phyloP scores from a whole-genome alignment of 2,797 vertebrate genomes.

The Ceryle rudis region DNA sequence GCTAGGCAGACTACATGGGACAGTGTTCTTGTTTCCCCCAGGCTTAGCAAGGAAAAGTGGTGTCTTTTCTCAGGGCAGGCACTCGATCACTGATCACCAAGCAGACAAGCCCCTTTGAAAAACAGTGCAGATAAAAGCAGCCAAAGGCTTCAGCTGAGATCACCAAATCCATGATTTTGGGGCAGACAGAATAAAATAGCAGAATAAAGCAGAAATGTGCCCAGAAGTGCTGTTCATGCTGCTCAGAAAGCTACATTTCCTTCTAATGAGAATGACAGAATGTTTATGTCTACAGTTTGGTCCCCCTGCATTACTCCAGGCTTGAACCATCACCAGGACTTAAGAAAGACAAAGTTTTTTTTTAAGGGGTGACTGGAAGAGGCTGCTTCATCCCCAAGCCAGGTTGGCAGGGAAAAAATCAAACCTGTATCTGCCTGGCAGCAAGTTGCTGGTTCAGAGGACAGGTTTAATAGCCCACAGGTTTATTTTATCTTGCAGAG shows the following conservation, averaged over 20 bases:
- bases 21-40: background rate
- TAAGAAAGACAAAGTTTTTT: background rate
- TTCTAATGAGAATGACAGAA: background rate
- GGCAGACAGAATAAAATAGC: background rate
- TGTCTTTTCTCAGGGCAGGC: background rate
- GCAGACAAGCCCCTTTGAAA: background rate
- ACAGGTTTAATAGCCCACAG: background rate
- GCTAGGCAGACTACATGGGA: background rate
- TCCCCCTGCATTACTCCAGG: fast-evolving
- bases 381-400: background rate
- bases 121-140: background rate
- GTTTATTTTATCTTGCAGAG: background rate
- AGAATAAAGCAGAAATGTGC: background rate
- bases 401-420: background rate
- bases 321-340: background rate
- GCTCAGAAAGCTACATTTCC: background rate
- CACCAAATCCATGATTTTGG: background rate
- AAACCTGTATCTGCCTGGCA: background rate
- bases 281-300: background rate
- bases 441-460: background rate
- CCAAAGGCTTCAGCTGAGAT: background rate
- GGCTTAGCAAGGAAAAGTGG: background rate
- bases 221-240: background rate
- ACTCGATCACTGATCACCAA: background rate
- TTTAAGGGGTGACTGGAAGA: background rate